Percentiles rank a stretch among this genome's conserved stretches.
phyloP scores from a whole-genome alignment of 2,888 invertebrate genomes.

The Drosophila pegasa region DNA sequence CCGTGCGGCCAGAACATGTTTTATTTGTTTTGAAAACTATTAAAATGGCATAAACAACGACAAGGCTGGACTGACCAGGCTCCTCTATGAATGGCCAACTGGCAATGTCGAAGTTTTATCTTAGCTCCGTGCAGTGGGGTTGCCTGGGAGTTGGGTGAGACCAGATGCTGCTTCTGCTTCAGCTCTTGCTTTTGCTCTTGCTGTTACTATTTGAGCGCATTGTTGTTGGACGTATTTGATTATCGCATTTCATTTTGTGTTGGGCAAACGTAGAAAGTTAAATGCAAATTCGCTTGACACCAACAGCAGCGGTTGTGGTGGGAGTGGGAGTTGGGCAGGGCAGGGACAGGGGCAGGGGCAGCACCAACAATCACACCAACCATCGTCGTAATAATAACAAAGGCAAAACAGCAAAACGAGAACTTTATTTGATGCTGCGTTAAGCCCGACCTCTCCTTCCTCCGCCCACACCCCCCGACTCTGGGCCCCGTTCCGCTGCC shows the following conservation, averaged over 20 bases:
- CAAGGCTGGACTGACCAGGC: slow-evolving; percentile 20
- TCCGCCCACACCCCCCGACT: not conserved
- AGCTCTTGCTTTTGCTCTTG: slow-evolving; percentile 19
- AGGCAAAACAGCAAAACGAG: slow-evolving; percentile 39
- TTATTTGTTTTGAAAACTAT: slow-evolving; percentile 78
- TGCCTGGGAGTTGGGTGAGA: not conserved
- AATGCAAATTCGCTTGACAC: slow-evolving; percentile 78
- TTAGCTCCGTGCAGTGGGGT: slow-evolving; percentile 27
- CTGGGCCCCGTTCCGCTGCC: not conserved
- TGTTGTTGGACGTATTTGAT: slow-evolving; percentile 76
- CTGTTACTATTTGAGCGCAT: slow-evolving; percentile 52
- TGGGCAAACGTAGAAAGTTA: slow-evolving; percentile 76
- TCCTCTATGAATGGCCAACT: slow-evolving; percentile 39
- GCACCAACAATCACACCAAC: slow-evolving; percentile 69
- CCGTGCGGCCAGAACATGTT: slow-evolving; percentile 50
- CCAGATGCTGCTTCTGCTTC: slow-evolving; percentile 35
- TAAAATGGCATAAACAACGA: slow-evolving; percentile 74
- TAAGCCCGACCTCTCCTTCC: slow-evolving; percentile 28
- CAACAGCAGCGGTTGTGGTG: slow-evolving; percentile 44
- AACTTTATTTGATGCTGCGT: slow-evolving; percentile 69
- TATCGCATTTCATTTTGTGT: slow-evolving; percentile 80
- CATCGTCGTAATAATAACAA: slow-evolving; percentile 68
- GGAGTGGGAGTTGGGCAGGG: no score
- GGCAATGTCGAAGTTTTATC: slow-evolving; percentile 74
- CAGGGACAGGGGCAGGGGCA: slow-evolving; percentile 31